phyloP scores from a whole-genome alignment of 2,797 vertebrate species.

The Manis javanica region DNA sequence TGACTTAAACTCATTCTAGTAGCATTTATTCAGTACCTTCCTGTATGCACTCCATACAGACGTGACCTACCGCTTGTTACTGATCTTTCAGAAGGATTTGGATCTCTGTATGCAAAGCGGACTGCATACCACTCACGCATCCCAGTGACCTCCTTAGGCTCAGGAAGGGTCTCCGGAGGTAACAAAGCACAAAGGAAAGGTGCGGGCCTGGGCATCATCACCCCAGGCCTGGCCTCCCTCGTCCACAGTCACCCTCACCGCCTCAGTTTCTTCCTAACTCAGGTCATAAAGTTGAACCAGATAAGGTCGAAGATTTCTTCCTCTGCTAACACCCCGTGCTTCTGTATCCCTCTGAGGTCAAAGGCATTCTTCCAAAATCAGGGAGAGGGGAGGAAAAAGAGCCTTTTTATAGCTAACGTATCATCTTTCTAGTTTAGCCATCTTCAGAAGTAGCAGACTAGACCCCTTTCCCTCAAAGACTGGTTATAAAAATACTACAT shows the following conservation, averaged over 20 bases:
- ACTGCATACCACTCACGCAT: neutral
- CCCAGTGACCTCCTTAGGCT: neutral
- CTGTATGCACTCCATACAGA: neutral
- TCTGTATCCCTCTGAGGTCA: neutral
- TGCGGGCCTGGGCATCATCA: accelerated
- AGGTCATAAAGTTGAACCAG: neutral
- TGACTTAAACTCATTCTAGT: neutral
- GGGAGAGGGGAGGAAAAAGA: neutral
- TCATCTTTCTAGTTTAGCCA: neutral
- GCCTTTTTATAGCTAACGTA: neutral
- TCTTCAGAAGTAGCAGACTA: neutral
- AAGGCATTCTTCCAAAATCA: neutral
- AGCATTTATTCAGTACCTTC: neutral
- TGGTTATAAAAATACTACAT: neutral
- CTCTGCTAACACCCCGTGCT: neutral
- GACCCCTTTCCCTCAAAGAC: neutral
- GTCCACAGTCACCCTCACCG: neutral
- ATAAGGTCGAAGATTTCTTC: neutral
- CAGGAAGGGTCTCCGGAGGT: neutral
- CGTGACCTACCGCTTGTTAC: neutral
- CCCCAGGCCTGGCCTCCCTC: too few relatives aligned
- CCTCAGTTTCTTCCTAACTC: neutral
- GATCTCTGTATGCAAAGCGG: neutral
- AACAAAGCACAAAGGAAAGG: neutral
- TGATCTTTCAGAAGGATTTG: neutral